A percentile compares a stretch with the other conserved stretches of the same genome.
Evolutionary conservation across 2,888 invertebrate genomes (phyloP).

Genomic region (Halictus quadricinctus): DNA sequence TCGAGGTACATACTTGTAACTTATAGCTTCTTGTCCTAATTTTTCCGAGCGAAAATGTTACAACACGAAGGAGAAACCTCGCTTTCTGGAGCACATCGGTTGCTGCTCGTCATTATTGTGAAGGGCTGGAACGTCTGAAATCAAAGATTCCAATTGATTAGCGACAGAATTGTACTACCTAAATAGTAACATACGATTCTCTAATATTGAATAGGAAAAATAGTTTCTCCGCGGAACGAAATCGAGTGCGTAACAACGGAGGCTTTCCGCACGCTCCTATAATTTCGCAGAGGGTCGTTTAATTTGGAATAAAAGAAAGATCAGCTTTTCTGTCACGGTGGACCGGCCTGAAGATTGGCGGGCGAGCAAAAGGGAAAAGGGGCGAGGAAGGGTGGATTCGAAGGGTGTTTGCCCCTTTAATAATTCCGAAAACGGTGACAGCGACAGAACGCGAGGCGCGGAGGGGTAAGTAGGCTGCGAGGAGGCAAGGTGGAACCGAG

Average conservation of each 20-base stretch:
- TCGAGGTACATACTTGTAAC: too few species aligned
- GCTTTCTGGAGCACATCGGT: too few species aligned
- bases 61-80: too few species aligned
- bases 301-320: not conserved
- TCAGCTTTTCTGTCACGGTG: not conserved
- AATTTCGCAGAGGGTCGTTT: not conserved
- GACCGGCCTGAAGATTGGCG: not conserved
- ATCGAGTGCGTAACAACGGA: not conserved
- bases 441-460: slow-evolving; percentile 19
- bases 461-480: slow-evolving; percentile 58
- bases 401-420: slow-evolving; percentile 63
- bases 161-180: too few species aligned
- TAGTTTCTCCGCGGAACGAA: not conserved
- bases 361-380: too few species aligned
- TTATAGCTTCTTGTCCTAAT: too few species aligned
- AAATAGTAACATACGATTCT: too few species aligned
- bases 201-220: too few species aligned
- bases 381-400: slow-evolving; percentile 48
- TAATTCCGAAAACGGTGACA: slow-evolving; percentile 56
- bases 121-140: too few species aligned
- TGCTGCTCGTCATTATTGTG: too few species aligned
- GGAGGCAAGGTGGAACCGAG: slow-evolving; percentile 31
- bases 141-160: too few species aligned
- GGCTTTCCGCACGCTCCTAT: not conserved
- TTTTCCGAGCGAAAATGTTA: too few species aligned